A percentile compares a stretch with the other conserved stretches of the same genome.
These are phyloP conservation scores for Sarcophaga peregrina DNA, from an alignment of 1,140 invertebrate genomes.

Conservation along the genomic window DNA sequence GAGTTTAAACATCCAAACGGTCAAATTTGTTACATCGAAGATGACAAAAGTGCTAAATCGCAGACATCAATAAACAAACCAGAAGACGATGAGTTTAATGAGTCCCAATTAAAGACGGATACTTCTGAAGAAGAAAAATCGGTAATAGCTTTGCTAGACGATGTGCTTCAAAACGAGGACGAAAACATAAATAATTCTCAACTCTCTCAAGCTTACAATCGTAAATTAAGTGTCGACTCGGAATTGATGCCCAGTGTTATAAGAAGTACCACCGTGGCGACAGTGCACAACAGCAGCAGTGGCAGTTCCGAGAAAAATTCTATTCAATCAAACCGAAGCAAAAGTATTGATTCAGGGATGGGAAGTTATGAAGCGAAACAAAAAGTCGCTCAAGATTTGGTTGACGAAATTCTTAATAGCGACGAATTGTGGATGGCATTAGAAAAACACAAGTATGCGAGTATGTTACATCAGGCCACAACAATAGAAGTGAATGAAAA, in stretches of 20 bases:
- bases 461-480: neutral
- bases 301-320: slow-evolving; percentile 30
- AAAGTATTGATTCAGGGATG: slow-evolving; percentile 39
- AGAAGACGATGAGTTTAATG: neutral
- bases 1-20: slow-evolving; percentile 59
- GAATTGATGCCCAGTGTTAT: slow-evolving; percentile 61
- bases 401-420: slow-evolving; percentile 57
- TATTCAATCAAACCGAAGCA: slow-evolving; percentile 43
- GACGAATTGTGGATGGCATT: slow-evolving; percentile 28
- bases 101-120: neutral
- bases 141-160: slow-evolving; percentile 60
- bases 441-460: slow-evolving; percentile 2
- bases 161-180: slow-evolving; percentile 61
- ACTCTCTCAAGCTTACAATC: slow-evolving; percentile 50
- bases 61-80: slow-evolving; percentile 44
- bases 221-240: slow-evolving; percentile 59
- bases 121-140: slow-evolving; percentile 56
- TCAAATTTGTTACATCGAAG: slow-evolving; percentile 60
- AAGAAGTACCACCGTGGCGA: slow-evolving; percentile 61
- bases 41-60: slow-evolving; percentile 55
- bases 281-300: slow-evolving; percentile 60
- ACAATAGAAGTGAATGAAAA: neutral
- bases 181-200: slow-evolving; percentile 44
- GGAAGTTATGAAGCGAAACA: slow-evolving; percentile 50
- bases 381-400: slow-evolving; percentile 51